These are phyloP conservation scores for Carcina quercana DNA, from an alignment of 2,888 invertebrate genomes.

Conservation along the genomic window DNA sequence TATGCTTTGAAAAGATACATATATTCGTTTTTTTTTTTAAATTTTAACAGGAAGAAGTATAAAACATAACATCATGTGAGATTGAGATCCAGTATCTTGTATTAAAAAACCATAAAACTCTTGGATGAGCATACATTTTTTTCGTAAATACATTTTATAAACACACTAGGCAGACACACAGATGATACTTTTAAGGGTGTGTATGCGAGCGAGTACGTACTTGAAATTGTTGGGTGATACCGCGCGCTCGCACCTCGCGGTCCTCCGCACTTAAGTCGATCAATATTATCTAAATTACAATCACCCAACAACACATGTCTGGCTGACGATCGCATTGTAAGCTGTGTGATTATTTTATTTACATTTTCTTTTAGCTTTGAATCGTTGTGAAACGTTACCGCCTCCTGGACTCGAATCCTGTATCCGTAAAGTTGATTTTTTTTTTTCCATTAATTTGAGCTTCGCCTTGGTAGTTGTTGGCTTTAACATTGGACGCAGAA, in stretches of 20 bases:
- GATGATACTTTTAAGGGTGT: too few species aligned
- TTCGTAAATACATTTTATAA: too few species aligned
- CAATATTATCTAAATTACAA: slow-evolving; percentile 30
- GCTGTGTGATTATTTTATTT: slow-evolving; percentile 62
- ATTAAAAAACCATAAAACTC: too few species aligned
- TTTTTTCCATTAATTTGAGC: slow-evolving; percentile 63
- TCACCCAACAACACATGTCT: slow-evolving; percentile 68
- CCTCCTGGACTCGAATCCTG: slow-evolving; percentile 71
- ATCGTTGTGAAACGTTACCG: slow-evolving; percentile 20
- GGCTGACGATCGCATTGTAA: slow-evolving; percentile 63
- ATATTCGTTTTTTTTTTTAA: too few species aligned
- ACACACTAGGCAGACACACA: too few species aligned
- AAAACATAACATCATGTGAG: too few species aligned
- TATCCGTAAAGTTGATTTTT: slow-evolving; percentile 67
- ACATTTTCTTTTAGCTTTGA: slow-evolving; percentile 55
- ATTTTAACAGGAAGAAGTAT: too few species aligned
- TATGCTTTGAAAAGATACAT: too few species aligned
- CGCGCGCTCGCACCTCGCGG: slow-evolving; percentile 48
- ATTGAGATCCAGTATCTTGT: too few species aligned
- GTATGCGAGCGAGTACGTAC: slow-evolving; percentile 61
- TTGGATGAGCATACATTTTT: too few species aligned
- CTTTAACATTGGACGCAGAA: slow-evolving; percentile 63
- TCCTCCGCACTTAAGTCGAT: slow-evolving; percentile 34
- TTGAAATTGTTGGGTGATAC: slow-evolving; percentile 62
- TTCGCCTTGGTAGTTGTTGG: slow-evolving; percentile 72